phyloP scores from a whole-genome alignment of 2,797 vertebrate species.

The Brotula barbata region DNA sequence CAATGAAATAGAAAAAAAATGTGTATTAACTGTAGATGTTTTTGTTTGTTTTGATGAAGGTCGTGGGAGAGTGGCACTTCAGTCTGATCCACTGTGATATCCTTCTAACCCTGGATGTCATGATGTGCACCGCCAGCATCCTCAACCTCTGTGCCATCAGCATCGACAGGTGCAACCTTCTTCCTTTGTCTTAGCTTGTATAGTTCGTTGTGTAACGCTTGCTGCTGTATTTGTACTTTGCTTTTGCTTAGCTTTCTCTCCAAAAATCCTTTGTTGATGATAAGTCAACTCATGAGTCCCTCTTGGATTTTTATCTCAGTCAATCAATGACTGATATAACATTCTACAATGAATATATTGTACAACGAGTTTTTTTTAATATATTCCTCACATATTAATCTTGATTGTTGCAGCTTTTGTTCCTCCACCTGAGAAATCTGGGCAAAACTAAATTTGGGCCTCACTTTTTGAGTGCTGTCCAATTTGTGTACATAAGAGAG shows the following conservation, averaged over 20 bases:
- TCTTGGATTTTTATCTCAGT: neutral
- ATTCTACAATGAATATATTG: too few relatives aligned
- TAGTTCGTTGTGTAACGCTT: neutral
- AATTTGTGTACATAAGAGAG: too few relatives aligned
- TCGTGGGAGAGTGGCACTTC: constrained; percentile 82
- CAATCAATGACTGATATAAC: too few relatives aligned
- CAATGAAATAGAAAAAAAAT: too few relatives aligned
- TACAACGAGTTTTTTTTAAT: neutral
- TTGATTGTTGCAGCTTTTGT: neutral
- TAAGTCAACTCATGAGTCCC: neutral
- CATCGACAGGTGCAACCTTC: constrained; percentile 77
- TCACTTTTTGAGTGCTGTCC: too few relatives aligned
- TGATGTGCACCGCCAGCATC: constrained; percentile 86
- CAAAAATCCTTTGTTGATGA: neutral
- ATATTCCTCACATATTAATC: neutral
- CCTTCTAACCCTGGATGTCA: constrained; percentile 82
- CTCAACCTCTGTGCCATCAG: constrained; percentile 86
- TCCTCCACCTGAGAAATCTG: neutral
- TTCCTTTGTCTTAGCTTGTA: neutral
- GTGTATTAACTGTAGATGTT: too few relatives aligned
- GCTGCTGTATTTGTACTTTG: neutral
- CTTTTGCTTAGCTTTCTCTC: neutral
- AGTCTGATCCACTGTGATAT: constrained; percentile 82
- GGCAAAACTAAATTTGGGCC: neutral
- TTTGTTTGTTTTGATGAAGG: constrained; percentile 58